Evolutionary conservation across 35 echinoderm and acorn worm species (phyloP).

Genomic region (Lytechinus variegatus): DNA sequence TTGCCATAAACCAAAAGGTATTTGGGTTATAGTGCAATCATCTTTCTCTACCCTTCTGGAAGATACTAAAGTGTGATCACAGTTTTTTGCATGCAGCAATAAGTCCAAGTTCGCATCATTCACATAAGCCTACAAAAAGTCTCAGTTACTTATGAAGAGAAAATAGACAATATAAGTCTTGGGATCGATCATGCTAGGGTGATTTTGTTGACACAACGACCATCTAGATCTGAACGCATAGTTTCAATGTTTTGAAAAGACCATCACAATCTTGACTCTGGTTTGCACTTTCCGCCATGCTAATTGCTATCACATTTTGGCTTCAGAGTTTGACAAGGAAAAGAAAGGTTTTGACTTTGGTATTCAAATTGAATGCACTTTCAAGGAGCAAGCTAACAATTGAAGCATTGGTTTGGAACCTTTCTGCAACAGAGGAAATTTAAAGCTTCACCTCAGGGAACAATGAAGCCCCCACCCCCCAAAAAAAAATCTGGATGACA

Average conservation of each 20-base stretch:
- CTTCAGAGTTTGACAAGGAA: too few relatives aligned
- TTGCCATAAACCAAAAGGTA: background rate
- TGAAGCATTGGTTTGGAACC: background rate
- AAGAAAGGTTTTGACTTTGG: background rate
- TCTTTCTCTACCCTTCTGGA: background rate
- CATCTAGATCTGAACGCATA: background rate
- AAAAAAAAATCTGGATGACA: background rate
- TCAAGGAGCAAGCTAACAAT: background rate
- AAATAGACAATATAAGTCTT: background rate
- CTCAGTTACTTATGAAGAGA: conserved; percentile 12
- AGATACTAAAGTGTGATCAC: background rate
- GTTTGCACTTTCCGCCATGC: background rate
- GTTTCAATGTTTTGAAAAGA: background rate
- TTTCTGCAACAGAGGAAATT: background rate
- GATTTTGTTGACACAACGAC: background rate
- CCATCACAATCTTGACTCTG: background rate
- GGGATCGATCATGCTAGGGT: background rate
- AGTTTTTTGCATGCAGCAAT: too few relatives aligned
- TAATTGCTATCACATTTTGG: background rate
- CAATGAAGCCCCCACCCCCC: background rate
- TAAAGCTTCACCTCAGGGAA: background rate
- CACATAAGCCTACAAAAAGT: background rate
- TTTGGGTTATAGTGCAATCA: background rate
- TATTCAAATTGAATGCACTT: background rate
- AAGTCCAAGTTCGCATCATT: background rate